Conservation (phyloP, 2,888 invertebrate genomes). For the Steinernema carpocapsae region DNA sequence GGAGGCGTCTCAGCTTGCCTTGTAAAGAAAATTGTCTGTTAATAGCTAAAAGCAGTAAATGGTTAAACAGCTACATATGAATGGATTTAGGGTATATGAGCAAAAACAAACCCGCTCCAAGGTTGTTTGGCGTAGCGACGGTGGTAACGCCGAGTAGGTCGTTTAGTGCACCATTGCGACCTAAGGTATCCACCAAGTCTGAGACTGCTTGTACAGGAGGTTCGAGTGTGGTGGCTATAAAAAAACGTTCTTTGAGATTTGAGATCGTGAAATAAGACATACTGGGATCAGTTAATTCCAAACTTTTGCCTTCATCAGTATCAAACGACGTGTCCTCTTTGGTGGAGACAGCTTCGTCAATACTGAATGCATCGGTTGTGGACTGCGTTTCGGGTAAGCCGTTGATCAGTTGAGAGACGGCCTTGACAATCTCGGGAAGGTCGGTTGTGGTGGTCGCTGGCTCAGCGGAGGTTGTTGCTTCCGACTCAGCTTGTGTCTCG, state of each 20-base stretch:
- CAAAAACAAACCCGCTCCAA: conserved; percentile 11
- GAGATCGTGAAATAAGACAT: neutral
- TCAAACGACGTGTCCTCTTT: conserved; percentile 7
- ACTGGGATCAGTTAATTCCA: neutral
- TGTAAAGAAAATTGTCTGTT: conserved; percentile 38
- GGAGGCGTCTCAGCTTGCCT: conserved; percentile 30
- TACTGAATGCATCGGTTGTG: conserved; percentile 14
- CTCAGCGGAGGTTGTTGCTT: neutral
- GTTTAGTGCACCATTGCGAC: conserved; percentile 39
- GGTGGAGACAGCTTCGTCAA: conserved; percentile 24
- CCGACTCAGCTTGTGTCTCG: neutral
- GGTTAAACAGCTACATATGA: neutral
- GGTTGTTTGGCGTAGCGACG: neutral
- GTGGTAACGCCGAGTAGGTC: conserved; percentile 37
- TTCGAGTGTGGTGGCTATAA: conserved; percentile 50
- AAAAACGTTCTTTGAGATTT: neutral
- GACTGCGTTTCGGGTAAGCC: neutral
- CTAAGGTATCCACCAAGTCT: conserved; percentile 43
- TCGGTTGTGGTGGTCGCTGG: neutral
- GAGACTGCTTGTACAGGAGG: conserved; percentile 64
- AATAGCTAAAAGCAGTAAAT: conserved; percentile 37
- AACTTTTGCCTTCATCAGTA: neutral
- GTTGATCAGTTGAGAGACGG: conserved; percentile 19
- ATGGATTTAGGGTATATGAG: neutral
- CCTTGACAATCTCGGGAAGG: conserved; percentile 14